phyloP scores from a whole-genome alignment of 2,888 invertebrate species.

The Cantharis rustica region DNA sequence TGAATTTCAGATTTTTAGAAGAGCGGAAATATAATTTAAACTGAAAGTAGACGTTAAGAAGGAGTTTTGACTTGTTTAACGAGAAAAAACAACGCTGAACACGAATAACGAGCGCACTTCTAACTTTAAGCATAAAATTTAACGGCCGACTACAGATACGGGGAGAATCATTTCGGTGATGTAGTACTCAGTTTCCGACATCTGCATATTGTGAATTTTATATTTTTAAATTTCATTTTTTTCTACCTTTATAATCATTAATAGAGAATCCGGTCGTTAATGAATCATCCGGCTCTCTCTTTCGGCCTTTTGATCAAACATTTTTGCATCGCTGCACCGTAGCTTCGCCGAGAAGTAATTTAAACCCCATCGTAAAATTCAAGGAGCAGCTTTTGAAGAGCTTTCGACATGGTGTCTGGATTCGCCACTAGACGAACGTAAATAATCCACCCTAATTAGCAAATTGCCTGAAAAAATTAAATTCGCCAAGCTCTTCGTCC shows the following conservation, averaged over 20 bases:
- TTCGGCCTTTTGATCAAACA: background rate
- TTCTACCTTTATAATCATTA: background rate
- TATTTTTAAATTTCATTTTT: conserved; percentile 31
- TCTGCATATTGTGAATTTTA: conserved; percentile 42
- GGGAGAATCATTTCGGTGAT: conserved; percentile 40
- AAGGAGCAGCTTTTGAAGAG: background rate
- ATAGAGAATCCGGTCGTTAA: background rate
- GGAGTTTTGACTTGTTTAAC: conserved; percentile 26
- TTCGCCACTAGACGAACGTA: background rate
- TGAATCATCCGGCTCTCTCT: background rate
- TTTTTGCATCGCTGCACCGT: background rate
- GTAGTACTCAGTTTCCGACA: conserved; percentile 31
- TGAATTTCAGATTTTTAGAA: background rate
- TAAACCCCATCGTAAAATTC: background rate
- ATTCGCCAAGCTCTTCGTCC: background rate
- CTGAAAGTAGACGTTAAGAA: conserved; percentile 29
- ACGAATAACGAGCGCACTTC: conserved; percentile 45
- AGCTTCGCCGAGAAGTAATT: background rate
- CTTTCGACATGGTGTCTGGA: background rate
- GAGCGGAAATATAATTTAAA: conserved; percentile 22
- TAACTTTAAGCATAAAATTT: conserved; percentile 49
- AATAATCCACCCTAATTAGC: background rate
- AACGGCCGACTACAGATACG: conserved; percentile 44
- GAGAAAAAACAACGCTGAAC: conserved; percentile 31
- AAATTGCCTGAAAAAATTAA: background rate